Conservation (phyloP, 1,140 invertebrate species). For the Drosophila grimshawi region DNA sequence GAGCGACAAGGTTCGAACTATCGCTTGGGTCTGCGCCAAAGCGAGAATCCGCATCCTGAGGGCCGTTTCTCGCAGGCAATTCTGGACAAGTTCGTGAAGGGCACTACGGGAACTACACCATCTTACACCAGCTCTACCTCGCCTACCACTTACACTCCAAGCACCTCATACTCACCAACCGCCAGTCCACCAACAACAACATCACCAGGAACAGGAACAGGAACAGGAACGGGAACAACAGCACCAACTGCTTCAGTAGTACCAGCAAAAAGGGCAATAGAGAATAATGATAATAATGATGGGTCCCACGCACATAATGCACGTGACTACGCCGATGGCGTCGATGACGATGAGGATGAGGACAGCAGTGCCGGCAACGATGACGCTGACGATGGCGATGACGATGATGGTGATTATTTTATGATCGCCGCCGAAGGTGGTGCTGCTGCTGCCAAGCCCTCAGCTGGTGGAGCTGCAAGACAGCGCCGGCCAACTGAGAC, state of each 20-base stretch:
- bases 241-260: neutral
- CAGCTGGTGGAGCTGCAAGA: neutral
- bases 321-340: conserved; percentile 21
- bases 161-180: neutral
- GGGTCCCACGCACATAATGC: too few species aligned
- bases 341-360: conserved; percentile 40
- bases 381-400: conserved; percentile 29
- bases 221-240: neutral
- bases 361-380: conserved; percentile 6
- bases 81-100: conserved; percentile 61
- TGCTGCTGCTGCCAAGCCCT: neutral
- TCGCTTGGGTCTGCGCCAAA: conserved; percentile 39
- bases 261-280: neutral
- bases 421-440: conserved; percentile 38
- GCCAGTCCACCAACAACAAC: neutral
- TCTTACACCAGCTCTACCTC: neutral
- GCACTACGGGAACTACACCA: conserved; percentile 3
- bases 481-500: conserved; percentile 45
- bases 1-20: conserved; percentile 10
- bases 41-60: conserved; percentile 38
- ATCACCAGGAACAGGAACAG: neutral
- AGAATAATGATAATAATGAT: too few species aligned
- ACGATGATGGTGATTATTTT: conserved; percentile 38
- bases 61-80: conserved; percentile 51
- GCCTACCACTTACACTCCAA: neutral